Conservation (phyloP, 2,888 invertebrate species). For the Rotaria sp. region DNA sequence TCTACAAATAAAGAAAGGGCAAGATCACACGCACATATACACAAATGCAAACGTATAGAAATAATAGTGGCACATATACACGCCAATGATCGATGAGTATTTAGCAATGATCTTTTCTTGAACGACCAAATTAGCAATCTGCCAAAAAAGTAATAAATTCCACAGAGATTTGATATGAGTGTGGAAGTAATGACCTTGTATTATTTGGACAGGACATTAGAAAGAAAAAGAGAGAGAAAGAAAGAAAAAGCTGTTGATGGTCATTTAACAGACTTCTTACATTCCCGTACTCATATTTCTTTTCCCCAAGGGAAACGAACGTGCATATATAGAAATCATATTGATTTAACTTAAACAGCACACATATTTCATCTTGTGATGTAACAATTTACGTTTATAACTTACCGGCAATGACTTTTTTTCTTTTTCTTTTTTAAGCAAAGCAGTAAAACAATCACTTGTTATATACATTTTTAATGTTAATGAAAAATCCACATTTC, state of each 20-base stretch:
- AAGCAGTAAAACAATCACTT: not conserved
- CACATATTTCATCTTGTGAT: not conserved
- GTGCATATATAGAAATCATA: not conserved
- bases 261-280: slow-evolving; percentile 14
- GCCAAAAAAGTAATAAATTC: not conserved
- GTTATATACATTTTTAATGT: not conserved
- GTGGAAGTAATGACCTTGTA: not conserved
- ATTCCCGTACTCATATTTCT: not conserved
- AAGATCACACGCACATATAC: not conserved
- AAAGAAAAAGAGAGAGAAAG: not conserved
- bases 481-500: not conserved
- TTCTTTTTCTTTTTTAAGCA: not conserved
- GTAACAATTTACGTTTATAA: not conserved
- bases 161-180: not conserved
- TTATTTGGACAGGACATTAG: not conserved
- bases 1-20: not conserved
- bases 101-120: not conserved
- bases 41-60: not conserved
- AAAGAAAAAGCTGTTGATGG: not conserved
- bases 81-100: not conserved
- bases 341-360: not conserved
- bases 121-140: slow-evolving; percentile 3
- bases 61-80: not conserved
- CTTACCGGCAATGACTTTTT: not conserved
- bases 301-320: not conserved